Evolutionary conservation across 2,888 invertebrate species (phyloP), one percentile per base, ranked within the genome.

Genomic region (Apoderus coryli): DNA sequence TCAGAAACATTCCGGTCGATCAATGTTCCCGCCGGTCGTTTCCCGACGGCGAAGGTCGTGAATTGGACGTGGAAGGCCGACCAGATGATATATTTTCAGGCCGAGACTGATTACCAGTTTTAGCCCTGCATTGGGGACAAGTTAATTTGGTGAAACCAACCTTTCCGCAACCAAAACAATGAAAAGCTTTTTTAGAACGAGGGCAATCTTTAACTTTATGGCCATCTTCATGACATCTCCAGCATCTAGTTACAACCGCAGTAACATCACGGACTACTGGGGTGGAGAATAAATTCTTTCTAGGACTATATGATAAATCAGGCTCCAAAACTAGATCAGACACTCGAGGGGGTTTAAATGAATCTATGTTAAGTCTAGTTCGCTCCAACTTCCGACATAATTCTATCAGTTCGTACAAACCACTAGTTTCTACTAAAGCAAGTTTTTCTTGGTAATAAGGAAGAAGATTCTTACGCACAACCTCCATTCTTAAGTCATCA

Each of bases 371-470:
- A 3, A 24, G 3, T 24, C 19, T 31, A 3, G 25, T 16, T n/a
- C 23, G 16, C 15, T 34, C 31, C 7, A 34, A 15, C 7, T 16
- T 26, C 14, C 29, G 10, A 16, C 34, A 16, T 3, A 14, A 22
- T 16, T 26, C n/a, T 2, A 31, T 14, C 2, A 36, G 10, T 29
- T 36, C 15, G 7, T 9, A 23, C 3, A 27, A 10, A 10, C 25
- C 12, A 13, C 7, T 16, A 14, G 32, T 25, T 10, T 34, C 29
- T 2, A 6, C 5, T 11, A 14, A 13, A 10, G n/a, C 7, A n/a
- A 30, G 22, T 22, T 27, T 27, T 16, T 23, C 22, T 11, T 34
- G 29, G 27, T 34, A 34, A 14, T 32, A 32, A 1, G 29, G 32
- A 7, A 24, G 14, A 4, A 37, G n/a, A 16, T 34, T 37, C 6